Evolutionary conservation across 2,888 invertebrate genomes (phyloP).

Genomic region (Exephanes ischioxanthus): DNA sequence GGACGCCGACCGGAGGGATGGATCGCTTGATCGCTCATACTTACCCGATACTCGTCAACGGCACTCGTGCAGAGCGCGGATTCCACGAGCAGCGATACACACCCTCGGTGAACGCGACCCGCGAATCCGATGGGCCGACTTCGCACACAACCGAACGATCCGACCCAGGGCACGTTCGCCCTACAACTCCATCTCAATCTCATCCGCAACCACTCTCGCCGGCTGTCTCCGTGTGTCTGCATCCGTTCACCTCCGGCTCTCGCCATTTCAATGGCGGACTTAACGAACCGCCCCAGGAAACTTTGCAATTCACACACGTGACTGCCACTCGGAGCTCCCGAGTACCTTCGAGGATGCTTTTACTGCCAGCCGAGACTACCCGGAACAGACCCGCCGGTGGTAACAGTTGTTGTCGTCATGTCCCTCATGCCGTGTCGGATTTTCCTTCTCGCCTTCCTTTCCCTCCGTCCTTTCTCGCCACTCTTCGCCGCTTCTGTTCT

Average conservation of each 20-base stretch:
- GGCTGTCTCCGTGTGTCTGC: not conserved
- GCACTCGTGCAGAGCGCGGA: too few species aligned
- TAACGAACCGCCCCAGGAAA: conserved; percentile 63
- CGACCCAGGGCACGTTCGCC: not conserved
- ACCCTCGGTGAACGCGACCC: too few species aligned
- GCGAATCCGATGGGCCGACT: too few species aligned
- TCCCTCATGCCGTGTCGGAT: not conserved
- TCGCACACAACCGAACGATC: too few species aligned
- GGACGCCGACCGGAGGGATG: too few species aligned
- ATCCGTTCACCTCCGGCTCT: not conserved
- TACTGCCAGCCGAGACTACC: not conserved
- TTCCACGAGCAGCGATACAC: too few species aligned
- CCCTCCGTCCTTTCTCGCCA: not conserved
- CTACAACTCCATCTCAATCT: not conserved
- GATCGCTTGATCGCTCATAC: too few species aligned
- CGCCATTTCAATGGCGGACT: conserved; percentile 57
- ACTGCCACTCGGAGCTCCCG: conserved; percentile 14
- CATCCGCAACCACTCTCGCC: conserved; percentile 10
- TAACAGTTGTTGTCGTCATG: not conserved
- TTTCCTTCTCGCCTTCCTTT: not conserved
- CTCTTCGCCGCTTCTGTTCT: not conserved
- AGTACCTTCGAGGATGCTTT: conserved; percentile 3
- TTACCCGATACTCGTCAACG: too few species aligned
- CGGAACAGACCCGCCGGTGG: not conserved
- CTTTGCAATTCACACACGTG: conserved; percentile 61